A percentile compares a stretch with the other conserved stretches of the same genome.
These are phyloP conservation scores for Etheostoma spectabile DNA, from an alignment of 2,113 vertebrate species.

Conservation along the genomic window DNA sequence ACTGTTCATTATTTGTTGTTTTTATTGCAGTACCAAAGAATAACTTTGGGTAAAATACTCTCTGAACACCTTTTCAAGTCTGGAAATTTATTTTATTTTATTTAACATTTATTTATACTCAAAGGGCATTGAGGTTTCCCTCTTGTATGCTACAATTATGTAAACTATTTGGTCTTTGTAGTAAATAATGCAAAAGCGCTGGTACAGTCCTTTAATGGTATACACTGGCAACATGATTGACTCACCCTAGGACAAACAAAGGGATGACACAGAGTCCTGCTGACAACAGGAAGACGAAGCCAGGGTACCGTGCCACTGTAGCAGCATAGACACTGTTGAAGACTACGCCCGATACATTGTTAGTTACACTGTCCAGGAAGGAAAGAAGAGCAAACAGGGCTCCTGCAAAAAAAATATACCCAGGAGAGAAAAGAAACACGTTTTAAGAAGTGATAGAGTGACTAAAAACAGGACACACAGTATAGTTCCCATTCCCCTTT, in stretches of 20 bases:
- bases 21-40: background rate
- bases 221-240: conserved; percentile 26
- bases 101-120: too few species aligned
- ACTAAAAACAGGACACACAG: background rate
- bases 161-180: background rate
- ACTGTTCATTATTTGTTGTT: background rate
- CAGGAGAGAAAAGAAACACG: background rate
- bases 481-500: background rate
- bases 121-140: too few species aligned
- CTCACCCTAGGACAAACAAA: conserved; percentile 87
- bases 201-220: background rate
- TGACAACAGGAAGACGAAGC: conserved; percentile 90
- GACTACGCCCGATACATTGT: conserved; percentile 71
- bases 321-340: conserved; percentile 91
- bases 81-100: background rate
- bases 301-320: conserved; percentile 90
- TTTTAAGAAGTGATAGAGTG: background rate
- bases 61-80: background rate
- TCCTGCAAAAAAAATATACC: conserved; percentile 81
- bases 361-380: conserved; percentile 88
- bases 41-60: background rate
- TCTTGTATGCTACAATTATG: background rate
- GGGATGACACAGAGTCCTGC: conserved; percentile 89
- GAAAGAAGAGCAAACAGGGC: conserved; percentile 92
- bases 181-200: background rate